These are phyloP conservation scores for Cliona cf. orientalis DNA, from an alignment of 37 sponge, comb jelly and placozoan genomes.

Conservation along the genomic window DNA sequence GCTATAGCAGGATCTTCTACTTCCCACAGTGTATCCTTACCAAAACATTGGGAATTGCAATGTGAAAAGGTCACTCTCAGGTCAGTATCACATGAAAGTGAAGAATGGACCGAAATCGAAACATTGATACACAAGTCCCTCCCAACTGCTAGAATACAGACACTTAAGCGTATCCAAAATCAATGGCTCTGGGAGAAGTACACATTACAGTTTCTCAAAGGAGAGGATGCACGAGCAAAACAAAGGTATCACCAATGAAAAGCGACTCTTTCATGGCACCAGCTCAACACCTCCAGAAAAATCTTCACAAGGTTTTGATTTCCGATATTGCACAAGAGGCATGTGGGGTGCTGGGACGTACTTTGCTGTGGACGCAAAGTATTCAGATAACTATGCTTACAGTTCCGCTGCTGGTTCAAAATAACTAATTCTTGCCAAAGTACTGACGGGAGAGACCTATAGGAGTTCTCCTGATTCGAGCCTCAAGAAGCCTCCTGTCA, in stretches of 20 bases:
- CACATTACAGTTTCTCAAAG: slow-evolving; percentile 17
- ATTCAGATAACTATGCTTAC: slow-evolving; percentile 66
- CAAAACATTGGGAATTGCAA: slow-evolving; percentile 34
- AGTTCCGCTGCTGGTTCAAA: not conserved
- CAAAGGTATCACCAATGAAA: slow-evolving; percentile 45
- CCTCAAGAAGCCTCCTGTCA: slow-evolving; percentile 75
- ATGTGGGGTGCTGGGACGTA: slow-evolving; percentile 84
- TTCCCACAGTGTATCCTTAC: not conserved
- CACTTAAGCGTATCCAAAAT: slow-evolving; percentile 75
- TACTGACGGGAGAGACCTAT: slow-evolving; percentile 55
- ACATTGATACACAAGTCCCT: too few species aligned
- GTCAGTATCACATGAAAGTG: not conserved
- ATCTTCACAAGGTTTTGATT: slow-evolving; percentile 73
- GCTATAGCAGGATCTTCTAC: not conserved
- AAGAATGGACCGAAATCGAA: too few species aligned
- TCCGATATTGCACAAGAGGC: slow-evolving; percentile 30
- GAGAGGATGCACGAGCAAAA: slow-evolving; percentile 55
- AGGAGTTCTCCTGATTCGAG: slow-evolving; percentile 25
- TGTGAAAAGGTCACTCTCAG: slow-evolving; percentile 7
- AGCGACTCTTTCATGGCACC: slow-evolving; percentile 73
- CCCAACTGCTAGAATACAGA: too few species aligned
- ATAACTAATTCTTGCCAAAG: slow-evolving; percentile 68
- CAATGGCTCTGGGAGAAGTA: slow-evolving; percentile 75
- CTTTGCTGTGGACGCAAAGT: slow-evolving; percentile 79
- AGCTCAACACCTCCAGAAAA: slow-evolving; percentile 27